Evolutionary conservation across 2,888 invertebrate species (phyloP).

Genomic region (Aspidapion aeneum): DNA sequence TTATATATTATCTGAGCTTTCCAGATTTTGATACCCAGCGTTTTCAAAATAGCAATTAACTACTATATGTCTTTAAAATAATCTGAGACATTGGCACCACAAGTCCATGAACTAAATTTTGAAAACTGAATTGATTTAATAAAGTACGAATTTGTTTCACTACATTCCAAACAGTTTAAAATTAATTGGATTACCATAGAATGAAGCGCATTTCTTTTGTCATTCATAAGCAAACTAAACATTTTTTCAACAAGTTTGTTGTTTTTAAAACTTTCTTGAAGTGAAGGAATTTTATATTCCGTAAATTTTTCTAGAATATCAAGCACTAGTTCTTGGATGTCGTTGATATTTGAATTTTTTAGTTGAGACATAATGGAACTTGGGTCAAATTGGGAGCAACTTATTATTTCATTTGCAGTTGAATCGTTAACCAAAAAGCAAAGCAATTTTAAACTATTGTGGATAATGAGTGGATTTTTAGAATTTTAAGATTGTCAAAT

Average conservation of each 20-base stretch:
- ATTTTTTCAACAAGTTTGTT: slow-evolving; percentile 33
- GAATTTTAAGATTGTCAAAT: slow-evolving; percentile 31
- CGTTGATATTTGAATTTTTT: slow-evolving; percentile 21
- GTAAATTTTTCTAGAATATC: slow-evolving; percentile 33
- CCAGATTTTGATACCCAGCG: too few relatives aligned
- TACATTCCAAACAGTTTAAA: slow-evolving; percentile 33
- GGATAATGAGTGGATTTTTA: slow-evolving; percentile 27
- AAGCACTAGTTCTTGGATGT: slow-evolving; percentile 27
- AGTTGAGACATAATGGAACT: slow-evolving; percentile 28
- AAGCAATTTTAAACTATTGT: slow-evolving; percentile 31
- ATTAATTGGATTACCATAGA: slow-evolving; percentile 32
- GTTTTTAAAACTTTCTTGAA: slow-evolving; percentile 31
- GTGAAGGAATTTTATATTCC: slow-evolving; percentile 29
- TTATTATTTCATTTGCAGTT: slow-evolving; percentile 30
- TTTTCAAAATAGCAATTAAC: too few relatives aligned
- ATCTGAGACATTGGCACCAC: too few relatives aligned
- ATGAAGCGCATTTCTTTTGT: slow-evolving; percentile 21
- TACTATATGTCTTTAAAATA: too few relatives aligned
- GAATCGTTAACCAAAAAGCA: slow-evolving; percentile 31
- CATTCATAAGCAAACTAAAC: slow-evolving; percentile 33
- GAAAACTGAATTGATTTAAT: slow-evolving; percentile 37
- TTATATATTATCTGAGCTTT: too few relatives aligned
- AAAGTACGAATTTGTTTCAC: slow-evolving; percentile 34
- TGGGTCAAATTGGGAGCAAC: slow-evolving; percentile 30
- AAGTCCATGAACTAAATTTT: slow-evolving; percentile 37